Base-by-base conservation (phyloP, 2,113 vertebrate species). In the Periophthalmodon schlosseri region DNA sequence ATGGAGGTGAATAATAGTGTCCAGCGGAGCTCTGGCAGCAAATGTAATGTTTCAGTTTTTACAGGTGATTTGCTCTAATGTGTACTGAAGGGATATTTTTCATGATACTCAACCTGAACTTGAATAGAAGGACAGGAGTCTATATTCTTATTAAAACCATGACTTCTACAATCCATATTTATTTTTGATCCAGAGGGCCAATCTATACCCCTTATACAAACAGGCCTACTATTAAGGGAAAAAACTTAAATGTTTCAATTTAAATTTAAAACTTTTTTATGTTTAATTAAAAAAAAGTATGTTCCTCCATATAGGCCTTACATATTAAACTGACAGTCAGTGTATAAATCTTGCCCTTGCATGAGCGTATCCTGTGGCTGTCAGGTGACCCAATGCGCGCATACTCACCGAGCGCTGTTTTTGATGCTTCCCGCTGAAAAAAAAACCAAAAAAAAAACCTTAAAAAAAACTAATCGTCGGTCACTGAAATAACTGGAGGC, bases 401-500 rank as follows among this genome's bases (percentile, higher is more conserved):
- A 14, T 10, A 23, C 57, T 18, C 16, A 63, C 58, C 28, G 72
- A 77, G 74, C 81, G 39, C 73, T 69, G 82, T 65, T 80, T 75
- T 56, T 70, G 61, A 78, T 10, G 52, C 84, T 90, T 87, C 84
- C 81, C 74, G 78, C 80, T 86, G 70, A 76, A 78, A 73, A 73
- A 56, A 84, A n/a, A n/a, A n/a, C n/a, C n/a, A n/a, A n/a, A n/a
- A 83, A 58, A 58, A 14, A 39, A 39, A 8, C 3, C n/a, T n/a
- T n/a, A n/a, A 24, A 21, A 63, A 63, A 34, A 63, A 4, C 14
- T 63, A 24, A 87, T 89, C 84, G 79, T 86, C 82, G 70, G 81
- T 90, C 92, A 91, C 92, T 93, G 93, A 93, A 93, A 93, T 87
- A 94, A 91, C 89, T 84, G 18, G 67, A 70, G 80, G 90, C 86